Evolutionary conservation across 2,797 vertebrate species (phyloP).

Genomic region (Odontamblyopus lacepedii): DNA sequence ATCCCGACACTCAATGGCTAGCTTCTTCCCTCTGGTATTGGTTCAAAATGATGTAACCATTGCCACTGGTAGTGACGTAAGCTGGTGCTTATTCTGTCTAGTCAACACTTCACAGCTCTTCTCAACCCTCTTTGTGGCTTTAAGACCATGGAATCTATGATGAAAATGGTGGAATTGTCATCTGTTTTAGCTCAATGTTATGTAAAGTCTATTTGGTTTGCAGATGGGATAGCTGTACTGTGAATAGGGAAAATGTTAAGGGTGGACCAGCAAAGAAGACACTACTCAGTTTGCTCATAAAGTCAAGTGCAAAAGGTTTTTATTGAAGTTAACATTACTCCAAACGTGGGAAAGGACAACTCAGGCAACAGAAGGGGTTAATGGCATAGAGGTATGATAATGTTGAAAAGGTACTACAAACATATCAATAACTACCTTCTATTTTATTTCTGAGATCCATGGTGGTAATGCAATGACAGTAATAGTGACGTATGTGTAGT

Average conservation of each 20-base stretch:
- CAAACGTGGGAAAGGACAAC: not conserved
- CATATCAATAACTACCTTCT: not conserved
- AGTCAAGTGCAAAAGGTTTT: constrained; percentile 35
- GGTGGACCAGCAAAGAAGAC: not conserved
- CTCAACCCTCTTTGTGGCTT: constrained; percentile 4
- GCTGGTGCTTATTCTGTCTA: constrained; percentile 2
- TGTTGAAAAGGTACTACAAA: not conserved
- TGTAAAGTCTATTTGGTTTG: constrained; percentile 15
- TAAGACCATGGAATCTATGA: constrained; percentile 8
- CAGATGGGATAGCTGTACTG: constrained; percentile 2
- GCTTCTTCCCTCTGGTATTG: not conserved
- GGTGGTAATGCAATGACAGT: too few relatives aligned
- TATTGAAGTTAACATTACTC: constrained; percentile 30
- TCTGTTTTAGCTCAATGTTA: constrained; percentile 7
- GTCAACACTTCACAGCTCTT: constrained; percentile 7
- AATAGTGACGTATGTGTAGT: too few relatives aligned
- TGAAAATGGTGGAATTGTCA: constrained; percentile 7
- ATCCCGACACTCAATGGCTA: not conserved
- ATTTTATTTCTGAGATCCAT: too few relatives aligned
- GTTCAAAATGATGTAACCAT: constrained; percentile 12
- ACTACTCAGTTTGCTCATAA: constrained; percentile 28
- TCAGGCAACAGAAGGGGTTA: not conserved
- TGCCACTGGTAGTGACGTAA: constrained; percentile 9
- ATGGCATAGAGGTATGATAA: not conserved
- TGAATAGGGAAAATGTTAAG: constrained; percentile 5